Percentiles rank a stretch among this genome's conserved stretches.
Conservation (phyloP, 2,113 vertebrate species). For the Tragelaphus scriptus region DNA sequence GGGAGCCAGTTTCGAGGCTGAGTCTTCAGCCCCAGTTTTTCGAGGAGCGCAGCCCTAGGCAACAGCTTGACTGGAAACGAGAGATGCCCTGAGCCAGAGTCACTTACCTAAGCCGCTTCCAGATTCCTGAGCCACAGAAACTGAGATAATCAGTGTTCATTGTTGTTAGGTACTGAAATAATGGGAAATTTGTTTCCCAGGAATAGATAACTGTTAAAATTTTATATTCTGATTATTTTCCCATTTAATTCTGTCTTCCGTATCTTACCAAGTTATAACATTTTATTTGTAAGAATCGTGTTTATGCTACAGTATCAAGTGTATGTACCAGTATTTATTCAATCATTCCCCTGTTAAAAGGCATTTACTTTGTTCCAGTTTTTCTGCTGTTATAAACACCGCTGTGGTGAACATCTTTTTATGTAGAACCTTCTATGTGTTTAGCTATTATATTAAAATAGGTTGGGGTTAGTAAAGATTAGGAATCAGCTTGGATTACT, state of each 20-base stretch:
- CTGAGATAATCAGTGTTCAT: background rate
- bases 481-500: background rate
- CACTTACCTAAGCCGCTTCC: background rate
- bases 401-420: background rate
- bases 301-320: background rate
- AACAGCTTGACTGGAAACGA: background rate
- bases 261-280: background rate
- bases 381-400: background rate
- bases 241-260: background rate
- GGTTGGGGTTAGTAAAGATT: background rate
- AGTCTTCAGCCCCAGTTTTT: background rate
- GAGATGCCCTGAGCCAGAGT: background rate
- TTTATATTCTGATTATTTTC: background rate
- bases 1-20: no score
- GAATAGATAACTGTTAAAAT: background rate
- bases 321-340: background rate
- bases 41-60: accelerated
- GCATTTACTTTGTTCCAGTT: background rate
- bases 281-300: background rate
- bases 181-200: background rate
- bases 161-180: background rate
- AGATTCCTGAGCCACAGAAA: background rate
- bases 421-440: background rate
- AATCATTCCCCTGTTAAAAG: background rate
- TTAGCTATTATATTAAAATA: background rate